A percentile compares a stretch with the other conserved stretches of the same genome.
Evolutionary conservation across 2,888 invertebrate genomes (phyloP).

Genomic region (Nezara viridula): DNA sequence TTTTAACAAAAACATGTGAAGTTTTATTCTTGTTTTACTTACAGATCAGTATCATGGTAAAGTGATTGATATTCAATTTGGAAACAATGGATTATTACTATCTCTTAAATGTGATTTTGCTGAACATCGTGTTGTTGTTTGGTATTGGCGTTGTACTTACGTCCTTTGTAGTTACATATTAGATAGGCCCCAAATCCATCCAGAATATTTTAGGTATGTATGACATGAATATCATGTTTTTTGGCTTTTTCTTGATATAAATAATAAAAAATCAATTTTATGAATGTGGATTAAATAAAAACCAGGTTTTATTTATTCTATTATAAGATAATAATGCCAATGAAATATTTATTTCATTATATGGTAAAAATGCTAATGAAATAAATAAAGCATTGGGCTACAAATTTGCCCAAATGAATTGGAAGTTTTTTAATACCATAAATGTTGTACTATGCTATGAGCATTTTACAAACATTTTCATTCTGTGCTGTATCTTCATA

Average conservation of each 20-base stretch:
- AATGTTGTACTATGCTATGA: too few relatives aligned
- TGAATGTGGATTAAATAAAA: background rate
- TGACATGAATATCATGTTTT: background rate
- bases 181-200: conserved; percentile 29
- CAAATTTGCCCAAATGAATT: too few relatives aligned
- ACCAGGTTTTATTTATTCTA: too few relatives aligned
- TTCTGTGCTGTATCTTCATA: too few relatives aligned
- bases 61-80: conserved; percentile 36
- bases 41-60: conserved; percentile 34
- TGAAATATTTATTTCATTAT: too few relatives aligned
- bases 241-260: background rate
- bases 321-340: too few relatives aligned
- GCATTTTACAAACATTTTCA: too few relatives aligned
- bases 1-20: background rate
- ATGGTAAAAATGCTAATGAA: too few relatives aligned
- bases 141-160: conserved; percentile 36
- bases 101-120: conserved; percentile 34
- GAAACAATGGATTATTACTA: conserved; percentile 2
- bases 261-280: background rate
- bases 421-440: too few relatives aligned
- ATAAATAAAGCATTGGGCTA: too few relatives aligned
- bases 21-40: background rate
- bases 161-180: background rate
- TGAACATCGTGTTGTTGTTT: conserved; percentile 39
- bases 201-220: conserved; percentile 22